These are phyloP conservation scores for Apamea anceps DNA, from an alignment of 2,888 invertebrate species.

Conservation along the genomic window DNA sequence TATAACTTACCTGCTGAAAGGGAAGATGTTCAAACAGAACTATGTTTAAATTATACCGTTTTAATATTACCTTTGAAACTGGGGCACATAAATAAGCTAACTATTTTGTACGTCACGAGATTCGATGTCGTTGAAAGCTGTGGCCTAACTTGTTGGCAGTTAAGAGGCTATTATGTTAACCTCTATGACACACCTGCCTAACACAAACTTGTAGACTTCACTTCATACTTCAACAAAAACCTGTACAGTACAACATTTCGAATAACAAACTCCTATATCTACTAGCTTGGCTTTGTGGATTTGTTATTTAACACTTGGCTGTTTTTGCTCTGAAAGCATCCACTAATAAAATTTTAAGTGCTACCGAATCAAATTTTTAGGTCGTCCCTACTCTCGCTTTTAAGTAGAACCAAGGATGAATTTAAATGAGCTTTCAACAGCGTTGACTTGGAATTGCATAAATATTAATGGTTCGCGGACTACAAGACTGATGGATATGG, in stretches of 20 bases:
- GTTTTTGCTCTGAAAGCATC: slow-evolving; percentile 63
- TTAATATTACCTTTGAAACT: slow-evolving; percentile 45
- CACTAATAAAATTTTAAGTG: slow-evolving; percentile 80
- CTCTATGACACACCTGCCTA: slow-evolving; percentile 24
- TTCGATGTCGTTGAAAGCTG: slow-evolving; percentile 48
- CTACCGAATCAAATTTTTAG: slow-evolving; percentile 81
- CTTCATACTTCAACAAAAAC: slow-evolving; percentile 33
- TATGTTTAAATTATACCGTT: slow-evolving; percentile 43
- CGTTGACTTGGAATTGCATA: slow-evolving; percentile 85
- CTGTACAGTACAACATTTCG: slow-evolving; percentile 30
- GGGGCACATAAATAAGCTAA: slow-evolving; percentile 45
- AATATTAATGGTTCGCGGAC: slow-evolving; percentile 85
- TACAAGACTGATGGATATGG: slow-evolving; percentile 83
- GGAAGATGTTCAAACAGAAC: slow-evolving; percentile 41
- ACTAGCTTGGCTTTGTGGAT: slow-evolving; percentile 52
- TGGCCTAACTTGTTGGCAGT: slow-evolving; percentile 47
- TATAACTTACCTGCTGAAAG: slow-evolving; percentile 9
- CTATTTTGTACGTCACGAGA: slow-evolving; percentile 41
- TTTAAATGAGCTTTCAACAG: slow-evolving; percentile 87
- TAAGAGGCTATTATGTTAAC: slow-evolving; percentile 57
- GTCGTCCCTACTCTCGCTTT: slow-evolving; percentile 78
- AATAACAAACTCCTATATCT: slow-evolving; percentile 20
- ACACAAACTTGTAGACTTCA: slow-evolving; percentile 33
- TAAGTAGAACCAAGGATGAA: slow-evolving; percentile 85
- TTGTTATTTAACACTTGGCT: slow-evolving; percentile 56